Conservation (phyloP, 2,888 invertebrate genomes). For the Mesochorus sp. region DNA sequence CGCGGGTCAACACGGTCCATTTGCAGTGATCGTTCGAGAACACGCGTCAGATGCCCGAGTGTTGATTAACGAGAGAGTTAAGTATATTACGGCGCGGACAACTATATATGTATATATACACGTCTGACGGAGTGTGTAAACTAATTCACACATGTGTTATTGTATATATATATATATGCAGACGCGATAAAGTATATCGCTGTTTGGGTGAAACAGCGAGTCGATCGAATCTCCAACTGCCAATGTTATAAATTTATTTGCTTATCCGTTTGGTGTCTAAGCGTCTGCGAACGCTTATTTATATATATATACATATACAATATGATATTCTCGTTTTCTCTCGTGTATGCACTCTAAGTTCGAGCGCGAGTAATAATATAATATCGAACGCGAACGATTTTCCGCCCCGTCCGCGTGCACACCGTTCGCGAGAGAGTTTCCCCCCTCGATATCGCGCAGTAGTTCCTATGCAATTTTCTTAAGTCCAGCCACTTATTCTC, state of each 20-base stretch:
- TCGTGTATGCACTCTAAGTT: neutral
- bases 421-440: constrained; percentile 14
- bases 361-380: constrained; percentile 35
- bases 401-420: constrained; percentile 29
- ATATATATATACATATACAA: neutral
- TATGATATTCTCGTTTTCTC: neutral
- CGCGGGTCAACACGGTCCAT: constrained; percentile 42
- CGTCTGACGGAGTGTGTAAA: neutral
- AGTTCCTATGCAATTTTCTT: constrained; percentile 77
- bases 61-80: constrained; percentile 52
- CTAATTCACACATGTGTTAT: neutral
- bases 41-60: constrained; percentile 27
- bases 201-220: constrained; percentile 12
- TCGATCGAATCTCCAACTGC: constrained; percentile 34
- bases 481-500: constrained; percentile 78
- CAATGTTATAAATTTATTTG: constrained; percentile 21
- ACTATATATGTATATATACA: too few species aligned
- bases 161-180: neutral
- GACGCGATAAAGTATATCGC: neutral
- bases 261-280: neutral
- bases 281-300: neutral
- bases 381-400: constrained; percentile 56
- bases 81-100: neutral
- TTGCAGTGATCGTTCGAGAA: constrained; percentile 30
- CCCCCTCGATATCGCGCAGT: constrained; percentile 25